Conservation (phyloP, 1,140 invertebrate species). For the Yoshiicerus persimilis region DNA sequence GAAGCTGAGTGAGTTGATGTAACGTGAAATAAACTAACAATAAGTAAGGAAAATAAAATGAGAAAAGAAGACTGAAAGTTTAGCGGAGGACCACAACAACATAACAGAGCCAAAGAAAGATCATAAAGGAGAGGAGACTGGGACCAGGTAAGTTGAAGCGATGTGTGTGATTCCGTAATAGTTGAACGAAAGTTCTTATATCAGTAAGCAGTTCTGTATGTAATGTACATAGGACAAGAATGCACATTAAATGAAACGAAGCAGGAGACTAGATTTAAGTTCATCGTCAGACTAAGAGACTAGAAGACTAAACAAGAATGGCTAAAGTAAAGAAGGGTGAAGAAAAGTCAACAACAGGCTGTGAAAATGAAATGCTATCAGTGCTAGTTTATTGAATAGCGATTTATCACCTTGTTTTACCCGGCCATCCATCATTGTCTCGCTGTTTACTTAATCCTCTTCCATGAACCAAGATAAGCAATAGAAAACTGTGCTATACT, state of each 20-base stretch:
- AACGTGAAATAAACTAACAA: background rate
- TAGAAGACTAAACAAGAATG: constrained; percentile 2
- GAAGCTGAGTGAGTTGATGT: background rate
- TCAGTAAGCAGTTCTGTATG: too few species aligned
- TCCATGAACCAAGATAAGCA: constrained; percentile 32
- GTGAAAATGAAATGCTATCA: constrained; percentile 44
- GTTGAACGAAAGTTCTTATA: background rate
- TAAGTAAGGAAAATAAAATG: background rate
- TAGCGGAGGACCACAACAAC: background rate
- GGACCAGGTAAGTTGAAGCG: background rate
- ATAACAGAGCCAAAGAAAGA: background rate
- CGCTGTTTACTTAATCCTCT: constrained; percentile 45
- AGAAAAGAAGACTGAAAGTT: background rate
- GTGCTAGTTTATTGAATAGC: constrained; percentile 43
- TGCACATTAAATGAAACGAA: background rate
- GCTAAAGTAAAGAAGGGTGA: constrained; percentile 4
- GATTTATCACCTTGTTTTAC: constrained; percentile 46
- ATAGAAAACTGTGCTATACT: background rate
- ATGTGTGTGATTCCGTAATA: background rate
- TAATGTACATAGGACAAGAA: background rate
- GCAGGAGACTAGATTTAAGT: background rate
- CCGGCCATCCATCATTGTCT: constrained; percentile 44
- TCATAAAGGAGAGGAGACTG: too few species aligned
- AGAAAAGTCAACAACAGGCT: constrained; percentile 29
- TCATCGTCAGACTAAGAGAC: background rate